Evolutionary conservation across 2,888 invertebrate genomes (phyloP), one percentile per base, ranked within the genome.

Genomic region (Diaphora mendica): DNA sequence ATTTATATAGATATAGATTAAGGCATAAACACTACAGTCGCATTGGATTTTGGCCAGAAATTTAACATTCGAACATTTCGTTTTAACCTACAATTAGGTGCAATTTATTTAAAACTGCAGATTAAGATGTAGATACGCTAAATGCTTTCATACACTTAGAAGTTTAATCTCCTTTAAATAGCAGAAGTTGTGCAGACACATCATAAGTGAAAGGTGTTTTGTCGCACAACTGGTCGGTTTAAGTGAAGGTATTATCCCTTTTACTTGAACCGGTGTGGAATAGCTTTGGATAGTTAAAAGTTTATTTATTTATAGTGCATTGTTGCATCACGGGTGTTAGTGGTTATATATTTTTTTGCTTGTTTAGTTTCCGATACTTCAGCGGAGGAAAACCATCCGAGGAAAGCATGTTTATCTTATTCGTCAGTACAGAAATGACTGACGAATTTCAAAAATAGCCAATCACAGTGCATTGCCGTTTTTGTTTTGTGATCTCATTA

Each of bases 201-300:
- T 72, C 71, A 44, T 77, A 83, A 84, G 83, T 77, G 83, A 83
- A 83, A 84, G 83, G 82, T 73, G 64, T 59, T 75, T 69, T 74
- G 75, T 75, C 68, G 77, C 68, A 76, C 68, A 23, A 83, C 85
- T 77, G 73, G 85, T 80, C 67, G 68, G 55, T 69, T 72, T 71
- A 73, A 82, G 82, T 68, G 76, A 76, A 82, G 76, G 77, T 79
- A 80, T 75, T 79, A 77, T 79, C 83, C 83, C 83, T 83, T 84
- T 83, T 82, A 80, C 83, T 82, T 55, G 13, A 75, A 82, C 82
- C 82, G 80, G 85, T 78, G 23, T 15, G 64, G 11, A 51, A 69
- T 55, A 35, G 65, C 65, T 73, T 73, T 69, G 39, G 48, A 55
- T 26, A 48, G 39, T 68, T 68, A 26, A 64, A n/a, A 23, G 42